Conservation (phyloP, 2,113 vertebrate species). For the Cricetomys ansorgei region DNA sequence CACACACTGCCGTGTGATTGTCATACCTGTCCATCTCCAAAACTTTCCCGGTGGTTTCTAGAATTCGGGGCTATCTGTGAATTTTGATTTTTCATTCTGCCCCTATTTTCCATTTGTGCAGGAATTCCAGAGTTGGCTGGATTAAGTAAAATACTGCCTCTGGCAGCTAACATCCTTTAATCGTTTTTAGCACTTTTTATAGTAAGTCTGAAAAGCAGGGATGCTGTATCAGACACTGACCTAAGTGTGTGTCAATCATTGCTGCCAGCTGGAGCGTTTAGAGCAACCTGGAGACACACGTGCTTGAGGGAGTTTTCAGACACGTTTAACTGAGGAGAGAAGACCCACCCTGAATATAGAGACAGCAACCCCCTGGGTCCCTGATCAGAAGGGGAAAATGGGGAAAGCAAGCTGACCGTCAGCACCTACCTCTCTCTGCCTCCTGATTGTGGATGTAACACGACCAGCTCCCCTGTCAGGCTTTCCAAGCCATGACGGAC, state of each 20-base stretch:
- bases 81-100: background rate
- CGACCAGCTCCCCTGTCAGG: background rate
- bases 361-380: background rate
- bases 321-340: background rate
- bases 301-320: background rate
- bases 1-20: background rate
- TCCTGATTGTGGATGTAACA: background rate
- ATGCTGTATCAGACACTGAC: background rate
- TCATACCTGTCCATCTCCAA: background rate
- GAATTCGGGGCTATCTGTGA: background rate
- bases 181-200: slow-evolving; percentile 12
- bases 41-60: slow-evolving; percentile 11
- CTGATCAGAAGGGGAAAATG: background rate
- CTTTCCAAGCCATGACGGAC: background rate
- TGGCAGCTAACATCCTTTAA: background rate
- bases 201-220: background rate
- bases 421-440: background rate
- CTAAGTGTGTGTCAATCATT: background rate
- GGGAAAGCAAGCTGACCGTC: background rate
- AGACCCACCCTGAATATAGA: background rate
- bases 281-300: background rate
- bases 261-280: background rate
- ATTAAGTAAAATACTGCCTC: slow-evolving; percentile 7
- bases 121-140: background rate
- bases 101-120: background rate